These are phyloP conservation scores for Nephrotoma appendiculata DNA, from an alignment of 2,888 invertebrate species.

Conservation along the genomic window DNA sequence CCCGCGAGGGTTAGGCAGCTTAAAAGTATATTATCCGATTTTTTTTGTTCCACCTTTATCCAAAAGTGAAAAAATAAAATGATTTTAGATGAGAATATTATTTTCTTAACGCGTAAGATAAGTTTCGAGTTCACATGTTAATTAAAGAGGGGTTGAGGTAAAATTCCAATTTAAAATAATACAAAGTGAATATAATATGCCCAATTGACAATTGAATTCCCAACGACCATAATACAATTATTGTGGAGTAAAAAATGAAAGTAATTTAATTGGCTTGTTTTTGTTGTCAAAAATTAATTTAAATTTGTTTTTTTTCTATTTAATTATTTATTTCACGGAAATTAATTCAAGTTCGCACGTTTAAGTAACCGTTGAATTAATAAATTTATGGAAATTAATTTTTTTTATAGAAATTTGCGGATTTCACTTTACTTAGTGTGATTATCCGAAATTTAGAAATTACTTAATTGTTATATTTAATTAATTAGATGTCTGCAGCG, in stretches of 20 bases:
- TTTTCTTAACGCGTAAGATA: background rate
- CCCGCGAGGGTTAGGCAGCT: background rate
- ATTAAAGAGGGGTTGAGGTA: background rate
- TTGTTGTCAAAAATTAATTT: background rate
- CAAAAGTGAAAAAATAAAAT: background rate
- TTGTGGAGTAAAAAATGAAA: background rate
- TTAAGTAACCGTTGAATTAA: background rate
- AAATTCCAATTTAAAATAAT: too few species aligned
- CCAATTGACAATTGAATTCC: background rate
- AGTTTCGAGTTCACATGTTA: background rate
- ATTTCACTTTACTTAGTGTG: too few species aligned
- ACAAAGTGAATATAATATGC: background rate
- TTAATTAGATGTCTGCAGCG: too few species aligned
- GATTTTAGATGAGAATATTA: background rate
- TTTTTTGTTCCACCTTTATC: background rate
- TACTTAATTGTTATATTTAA: too few species aligned
- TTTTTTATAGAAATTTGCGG: too few species aligned
- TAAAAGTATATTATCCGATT: background rate
- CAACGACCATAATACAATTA: background rate
- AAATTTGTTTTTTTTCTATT: background rate
- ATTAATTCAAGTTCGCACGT: background rate
- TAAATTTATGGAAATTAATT: background rate
- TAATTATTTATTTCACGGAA: background rate
- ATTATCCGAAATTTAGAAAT: too few species aligned
- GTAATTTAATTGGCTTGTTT: background rate